A percentile compares a stretch with the other conserved stretches of the same genome.
phyloP scores from a whole-genome alignment of 2,113 vertebrate genomes.

The Hippocampus comes region DNA sequence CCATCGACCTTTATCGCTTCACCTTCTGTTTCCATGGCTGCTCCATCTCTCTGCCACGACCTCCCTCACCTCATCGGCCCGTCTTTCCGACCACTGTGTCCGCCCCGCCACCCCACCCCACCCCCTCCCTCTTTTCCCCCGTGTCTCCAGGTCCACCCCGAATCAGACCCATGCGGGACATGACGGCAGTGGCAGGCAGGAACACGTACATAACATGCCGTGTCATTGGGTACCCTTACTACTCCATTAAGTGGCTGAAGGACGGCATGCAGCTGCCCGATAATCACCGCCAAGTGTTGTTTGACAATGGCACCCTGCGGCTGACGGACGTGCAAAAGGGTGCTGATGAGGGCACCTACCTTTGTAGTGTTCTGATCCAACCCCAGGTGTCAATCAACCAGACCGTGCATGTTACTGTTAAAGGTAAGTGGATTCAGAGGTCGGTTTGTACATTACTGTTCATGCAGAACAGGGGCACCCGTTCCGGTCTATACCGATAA shows the following conservation, averaged over 20 bases:
- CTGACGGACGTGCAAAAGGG: constrained; percentile 97
- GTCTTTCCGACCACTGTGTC: constrained; percentile 49
- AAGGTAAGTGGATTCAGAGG: constrained; percentile 77
- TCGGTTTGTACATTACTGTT: too few relatives aligned
- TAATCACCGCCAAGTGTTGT: constrained; percentile 98
- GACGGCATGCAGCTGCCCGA: constrained; percentile 91
- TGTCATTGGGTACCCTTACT: constrained; percentile 98
- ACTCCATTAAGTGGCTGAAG: constrained; percentile 99
- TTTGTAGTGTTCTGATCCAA: constrained; percentile 97
- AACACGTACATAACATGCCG: constrained; percentile 98
- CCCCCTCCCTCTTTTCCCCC: constrained; percentile 39
- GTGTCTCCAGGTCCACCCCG: constrained; percentile 87
- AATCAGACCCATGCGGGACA: constrained; percentile 96
- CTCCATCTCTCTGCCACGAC: constrained; percentile 49
- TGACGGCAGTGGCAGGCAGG: constrained; percentile 93
- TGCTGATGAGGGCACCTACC: constrained; percentile 94
- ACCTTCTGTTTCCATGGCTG: constrained; percentile 51
- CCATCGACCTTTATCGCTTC: constrained; percentile 61
- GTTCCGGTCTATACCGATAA: too few relatives aligned
- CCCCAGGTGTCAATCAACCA: constrained; percentile 98
- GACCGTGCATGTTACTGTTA: constrained; percentile 93
- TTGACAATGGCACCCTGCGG: constrained; percentile 95
- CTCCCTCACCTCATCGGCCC: constrained; percentile 52
- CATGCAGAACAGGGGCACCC: too few relatives aligned
- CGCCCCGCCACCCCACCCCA: constrained; percentile 53